A percentile compares a stretch with the other conserved stretches of the same genome.
Evolutionary conservation across 2,113 vertebrate genomes (phyloP).

Genomic region (Zosterops japonicus): DNA sequence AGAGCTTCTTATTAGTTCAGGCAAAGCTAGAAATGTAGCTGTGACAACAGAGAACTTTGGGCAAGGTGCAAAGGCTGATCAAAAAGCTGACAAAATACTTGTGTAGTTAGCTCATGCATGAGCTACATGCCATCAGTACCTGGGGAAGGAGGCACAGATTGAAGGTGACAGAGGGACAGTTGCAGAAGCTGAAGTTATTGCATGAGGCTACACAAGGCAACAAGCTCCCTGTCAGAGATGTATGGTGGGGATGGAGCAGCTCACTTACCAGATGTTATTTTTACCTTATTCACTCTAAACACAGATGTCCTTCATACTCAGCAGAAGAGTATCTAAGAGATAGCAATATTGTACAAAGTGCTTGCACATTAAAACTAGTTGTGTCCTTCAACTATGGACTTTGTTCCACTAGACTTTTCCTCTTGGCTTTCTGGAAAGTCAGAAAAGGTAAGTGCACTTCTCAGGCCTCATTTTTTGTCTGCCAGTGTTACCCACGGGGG

Average conservation of each 20-base stretch:
- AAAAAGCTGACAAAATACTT: constrained; percentile 43
- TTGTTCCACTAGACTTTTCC: background rate
- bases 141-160: background rate
- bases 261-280: background rate
- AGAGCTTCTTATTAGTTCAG: background rate
- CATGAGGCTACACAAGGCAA: background rate
- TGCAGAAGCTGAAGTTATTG: background rate
- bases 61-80: constrained; percentile 50
- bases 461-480: background rate
- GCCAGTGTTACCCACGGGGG: background rate
- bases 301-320: background rate
- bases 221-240: background rate
- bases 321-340: constrained; percentile 13
- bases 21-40: background rate
- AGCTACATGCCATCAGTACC: background rate
- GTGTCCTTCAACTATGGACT: background rate
- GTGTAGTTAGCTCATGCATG: background rate
- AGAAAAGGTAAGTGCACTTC: background rate
- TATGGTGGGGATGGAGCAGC: fast-evolving
- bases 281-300: background rate
- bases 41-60: constrained; percentile 10
- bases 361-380: background rate
- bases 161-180: background rate
- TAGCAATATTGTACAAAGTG: background rate
- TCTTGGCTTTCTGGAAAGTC: background rate